A percentile compares a stretch with the other conserved stretches of the same genome.
phyloP scores from a whole-genome alignment of 2,797 vertebrate genomes.

The Sphenopsis melanotis region DNA sequence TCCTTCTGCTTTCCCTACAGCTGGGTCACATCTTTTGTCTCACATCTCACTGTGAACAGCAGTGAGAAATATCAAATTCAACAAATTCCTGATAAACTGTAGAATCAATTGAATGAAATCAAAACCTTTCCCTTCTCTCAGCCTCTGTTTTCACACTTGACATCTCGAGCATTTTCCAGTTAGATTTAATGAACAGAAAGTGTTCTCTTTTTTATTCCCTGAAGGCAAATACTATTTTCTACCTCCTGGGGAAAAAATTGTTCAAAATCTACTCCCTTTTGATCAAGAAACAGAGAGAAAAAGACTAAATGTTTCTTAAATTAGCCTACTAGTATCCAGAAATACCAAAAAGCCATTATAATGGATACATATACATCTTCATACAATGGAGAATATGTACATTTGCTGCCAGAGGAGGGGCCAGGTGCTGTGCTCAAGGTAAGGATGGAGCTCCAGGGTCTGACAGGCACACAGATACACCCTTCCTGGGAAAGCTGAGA shows the following conservation, averaged over 20 bases:
- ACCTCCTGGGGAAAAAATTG: background rate
- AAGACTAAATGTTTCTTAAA: background rate
- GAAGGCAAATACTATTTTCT: background rate
- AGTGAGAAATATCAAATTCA: background rate
- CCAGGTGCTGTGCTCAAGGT: rapidly evolving
- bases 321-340: background rate
- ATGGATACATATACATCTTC: background rate
- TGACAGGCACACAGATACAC: rapidly evolving
- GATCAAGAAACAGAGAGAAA: background rate
- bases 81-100: background rate
- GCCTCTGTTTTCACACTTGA: background rate
- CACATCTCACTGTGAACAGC: background rate
- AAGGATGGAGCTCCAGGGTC: background rate
- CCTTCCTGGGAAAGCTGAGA: background rate
- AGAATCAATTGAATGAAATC: background rate
- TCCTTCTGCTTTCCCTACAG: rapidly evolving
- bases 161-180: background rate
- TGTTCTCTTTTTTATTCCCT: background rate
- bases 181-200: background rate
- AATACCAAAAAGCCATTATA: background rate
- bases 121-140: background rate
- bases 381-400: background rate
- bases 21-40: background rate
- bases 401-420: background rate
- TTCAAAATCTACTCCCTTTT: background rate